These are phyloP conservation scores for Leptopilina drosophilae DNA, from an alignment of 2,888 invertebrate species.

Conservation along the genomic window DNA sequence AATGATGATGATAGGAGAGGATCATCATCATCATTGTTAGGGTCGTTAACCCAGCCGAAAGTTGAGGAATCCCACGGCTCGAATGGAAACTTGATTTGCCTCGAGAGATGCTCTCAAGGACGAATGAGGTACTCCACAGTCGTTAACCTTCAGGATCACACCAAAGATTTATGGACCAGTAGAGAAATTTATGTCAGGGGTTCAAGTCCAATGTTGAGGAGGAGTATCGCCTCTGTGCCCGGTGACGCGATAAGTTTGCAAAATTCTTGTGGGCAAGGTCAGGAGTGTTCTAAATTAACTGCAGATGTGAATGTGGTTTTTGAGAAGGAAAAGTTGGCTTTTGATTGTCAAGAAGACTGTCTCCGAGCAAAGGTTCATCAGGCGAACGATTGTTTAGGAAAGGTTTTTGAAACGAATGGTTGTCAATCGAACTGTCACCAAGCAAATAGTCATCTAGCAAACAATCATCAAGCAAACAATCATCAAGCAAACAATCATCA, in stretches of 20 bases:
- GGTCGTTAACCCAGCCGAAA: conserved; percentile 39
- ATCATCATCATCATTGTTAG: background rate
- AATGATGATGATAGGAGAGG: too few relatives aligned
- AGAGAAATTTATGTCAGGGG: background rate
- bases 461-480: too few relatives aligned
- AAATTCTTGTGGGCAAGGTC: conserved; percentile 17
- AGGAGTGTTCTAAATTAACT: background rate
- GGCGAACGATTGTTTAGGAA: too few relatives aligned
- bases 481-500: too few relatives aligned
- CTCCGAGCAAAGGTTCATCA: too few relatives aligned
- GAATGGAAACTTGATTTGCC: conserved; percentile 13
- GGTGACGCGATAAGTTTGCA: conserved; percentile 30
- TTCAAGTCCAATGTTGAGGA: conserved; percentile 22
- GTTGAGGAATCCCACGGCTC: conserved; percentile 26
- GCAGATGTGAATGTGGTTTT: too few relatives aligned
- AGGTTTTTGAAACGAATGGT: too few relatives aligned
- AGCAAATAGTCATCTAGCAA: too few relatives aligned
- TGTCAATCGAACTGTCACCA: too few relatives aligned
- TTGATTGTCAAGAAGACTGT: too few relatives aligned
- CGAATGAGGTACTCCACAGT: conserved; percentile 51
- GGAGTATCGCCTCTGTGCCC: conserved; percentile 16
- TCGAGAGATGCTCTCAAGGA: conserved; percentile 18
- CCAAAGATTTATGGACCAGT: conserved; percentile 34
- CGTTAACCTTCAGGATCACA: conserved; percentile 45
- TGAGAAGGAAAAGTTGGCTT: too few relatives aligned